Evolutionary conservation across 2,113 vertebrate genomes (phyloP).

Genomic region (Chinchilla lanigera): DNA sequence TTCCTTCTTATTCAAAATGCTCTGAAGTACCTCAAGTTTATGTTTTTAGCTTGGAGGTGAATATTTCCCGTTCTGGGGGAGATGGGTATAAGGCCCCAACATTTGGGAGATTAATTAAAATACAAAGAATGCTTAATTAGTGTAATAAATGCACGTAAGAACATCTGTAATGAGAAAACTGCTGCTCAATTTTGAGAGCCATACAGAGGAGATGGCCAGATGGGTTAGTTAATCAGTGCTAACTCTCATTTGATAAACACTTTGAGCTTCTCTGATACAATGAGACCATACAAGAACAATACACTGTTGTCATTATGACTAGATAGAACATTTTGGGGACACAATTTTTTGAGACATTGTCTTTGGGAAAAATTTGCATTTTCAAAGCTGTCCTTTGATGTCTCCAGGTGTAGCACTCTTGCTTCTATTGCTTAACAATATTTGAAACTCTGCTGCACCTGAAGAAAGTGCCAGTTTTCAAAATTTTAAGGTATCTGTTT

Average conservation of each 20-base stretch:
- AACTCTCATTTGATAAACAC: slow-evolving; percentile 60
- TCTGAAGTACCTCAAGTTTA: slow-evolving; percentile 23
- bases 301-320: neutral
- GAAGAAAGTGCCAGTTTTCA: neutral
- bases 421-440: neutral
- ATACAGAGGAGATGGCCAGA: slow-evolving; percentile 61
- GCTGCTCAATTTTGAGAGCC: slow-evolving; percentile 62
- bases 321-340: neutral
- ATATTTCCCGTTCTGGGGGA: slow-evolving; percentile 39
- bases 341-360: neutral
- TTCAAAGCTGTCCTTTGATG: neutral
- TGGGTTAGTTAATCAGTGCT: slow-evolving; percentile 74
- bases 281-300: neutral
- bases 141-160: slow-evolving; percentile 73
- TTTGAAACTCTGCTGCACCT: neutral
- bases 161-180: slow-evolving; percentile 63
- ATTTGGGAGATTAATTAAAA: slow-evolving; percentile 74
- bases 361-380: slow-evolving; percentile 2
- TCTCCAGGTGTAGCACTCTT: neutral
- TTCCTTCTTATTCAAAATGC: slow-evolving; percentile 34
- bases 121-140: slow-evolving; percentile 71
- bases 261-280: slow-evolving; percentile 57
- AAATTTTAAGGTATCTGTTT: slow-evolving; percentile 26
- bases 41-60: slow-evolving; percentile 11
- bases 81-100: slow-evolving; percentile 34